Percentiles rank a stretch among this genome's conserved stretches.
Conservation (phyloP, 2,888 invertebrate genomes). For the Sinhomidia bicolor region DNA sequence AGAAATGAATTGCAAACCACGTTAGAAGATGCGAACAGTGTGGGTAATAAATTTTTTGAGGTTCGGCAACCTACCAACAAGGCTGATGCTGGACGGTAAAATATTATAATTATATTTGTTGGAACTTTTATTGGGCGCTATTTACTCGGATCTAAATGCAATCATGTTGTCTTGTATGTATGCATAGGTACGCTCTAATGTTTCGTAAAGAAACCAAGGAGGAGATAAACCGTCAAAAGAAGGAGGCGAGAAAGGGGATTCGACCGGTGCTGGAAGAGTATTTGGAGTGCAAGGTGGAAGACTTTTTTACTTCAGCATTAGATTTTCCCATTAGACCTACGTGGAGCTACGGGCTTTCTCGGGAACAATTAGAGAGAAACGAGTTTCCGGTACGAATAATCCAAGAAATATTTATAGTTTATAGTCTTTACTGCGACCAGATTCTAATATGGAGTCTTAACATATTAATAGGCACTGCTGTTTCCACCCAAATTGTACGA, state of each 20-base stretch:
- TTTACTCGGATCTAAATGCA: no score
- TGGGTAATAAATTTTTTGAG: constrained; percentile 73
- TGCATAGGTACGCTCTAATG: constrained; percentile 87
- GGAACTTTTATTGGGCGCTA: no score
- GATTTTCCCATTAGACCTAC: constrained; percentile 92
- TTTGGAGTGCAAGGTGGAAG: constrained; percentile 87
- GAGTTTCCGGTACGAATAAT: constrained; percentile 87
- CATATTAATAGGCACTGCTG: constrained; percentile 83
- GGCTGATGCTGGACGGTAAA: constrained; percentile 73
- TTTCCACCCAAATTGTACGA: constrained; percentile 95
- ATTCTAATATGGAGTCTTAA: no score
- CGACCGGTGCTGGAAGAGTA: constrained; percentile 84
- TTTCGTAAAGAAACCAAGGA: constrained; percentile 91
- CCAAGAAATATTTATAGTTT: no score
- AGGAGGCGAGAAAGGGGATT: constrained; percentile 85
- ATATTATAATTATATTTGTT: no score
- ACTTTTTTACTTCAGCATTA: constrained; percentile 87
- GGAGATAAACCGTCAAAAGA: constrained; percentile 87
- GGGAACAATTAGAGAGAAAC: constrained; percentile 88
- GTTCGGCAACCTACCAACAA: constrained; percentile 62
- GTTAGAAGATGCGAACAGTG: constrained; percentile 36
- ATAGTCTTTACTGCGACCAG: no score
- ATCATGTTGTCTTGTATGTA: no score
- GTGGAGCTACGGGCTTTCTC: constrained; percentile 91
- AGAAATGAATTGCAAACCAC: constrained; percentile 53